Percentiles rank a stretch among this genome's conserved stretches.
phyloP scores from a whole-genome alignment of 2,113 vertebrate genomes.

The Chionomys nivalis region DNA sequence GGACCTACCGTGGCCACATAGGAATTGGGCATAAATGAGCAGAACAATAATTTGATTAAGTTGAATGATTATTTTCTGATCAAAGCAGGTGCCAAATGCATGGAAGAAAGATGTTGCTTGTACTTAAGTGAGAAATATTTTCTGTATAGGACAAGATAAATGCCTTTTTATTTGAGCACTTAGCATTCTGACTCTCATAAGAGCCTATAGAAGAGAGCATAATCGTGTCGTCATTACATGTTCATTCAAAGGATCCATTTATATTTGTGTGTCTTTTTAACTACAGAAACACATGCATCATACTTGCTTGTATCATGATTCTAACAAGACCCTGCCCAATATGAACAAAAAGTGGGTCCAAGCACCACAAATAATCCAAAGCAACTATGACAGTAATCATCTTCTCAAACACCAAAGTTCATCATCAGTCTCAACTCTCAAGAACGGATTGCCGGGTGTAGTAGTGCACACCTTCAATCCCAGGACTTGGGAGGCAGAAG shows the following conservation, averaged over 20 bases:
- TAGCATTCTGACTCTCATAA: constrained; percentile 52
- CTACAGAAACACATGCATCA: neutral
- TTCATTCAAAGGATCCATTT: constrained; percentile 44
- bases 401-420: neutral
- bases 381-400: constrained; percentile 5
- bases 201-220: constrained; percentile 1
- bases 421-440: constrained; percentile 29
- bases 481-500: neutral
- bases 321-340: neutral
- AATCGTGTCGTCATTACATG: constrained; percentile 32
- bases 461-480: neutral
- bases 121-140: constrained; percentile 46
- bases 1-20: neutral
- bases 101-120: constrained; percentile 37
- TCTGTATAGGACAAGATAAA: constrained; percentile 40
- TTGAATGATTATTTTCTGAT: constrained; percentile 54
- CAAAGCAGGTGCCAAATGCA: constrained; percentile 50
- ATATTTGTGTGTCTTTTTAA: constrained; percentile 44
- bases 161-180: constrained; percentile 57
- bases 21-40: constrained; percentile 49
- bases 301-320: constrained; percentile 12
- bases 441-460: neutral
- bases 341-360: constrained; percentile 41
- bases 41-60: constrained; percentile 42
- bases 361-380: constrained; percentile 38